Evolutionary conservation across 2,113 vertebrate genomes (phyloP).

Genomic region (Siniperca chuatsi): DNA sequence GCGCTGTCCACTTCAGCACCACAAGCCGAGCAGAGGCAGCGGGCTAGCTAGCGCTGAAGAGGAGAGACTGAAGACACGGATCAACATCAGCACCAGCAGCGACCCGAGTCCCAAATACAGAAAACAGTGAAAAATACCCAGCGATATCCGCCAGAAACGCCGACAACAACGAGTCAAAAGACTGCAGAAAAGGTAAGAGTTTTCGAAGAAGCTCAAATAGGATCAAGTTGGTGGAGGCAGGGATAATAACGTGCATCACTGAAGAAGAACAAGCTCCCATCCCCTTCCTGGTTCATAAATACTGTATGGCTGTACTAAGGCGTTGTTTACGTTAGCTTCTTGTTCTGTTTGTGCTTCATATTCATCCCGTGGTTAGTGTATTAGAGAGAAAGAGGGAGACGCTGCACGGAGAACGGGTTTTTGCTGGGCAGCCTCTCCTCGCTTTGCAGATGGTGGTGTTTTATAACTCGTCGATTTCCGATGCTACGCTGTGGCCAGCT

Average conservation of each 20-base stretch:
- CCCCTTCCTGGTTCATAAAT: slow-evolving; percentile 50
- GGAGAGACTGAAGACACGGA: slow-evolving; percentile 41
- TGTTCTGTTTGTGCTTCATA: background rate
- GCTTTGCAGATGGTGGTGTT: slow-evolving; percentile 75
- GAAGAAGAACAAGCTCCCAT: slow-evolving; percentile 40
- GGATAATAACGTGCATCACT: slow-evolving; percentile 43
- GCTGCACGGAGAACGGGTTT: slow-evolving; percentile 4
- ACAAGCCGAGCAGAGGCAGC: slow-evolving; percentile 71
- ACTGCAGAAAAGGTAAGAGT: slow-evolving; percentile 69
- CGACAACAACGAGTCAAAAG: background rate
- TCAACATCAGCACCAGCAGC: slow-evolving; percentile 66
- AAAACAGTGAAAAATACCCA: background rate
- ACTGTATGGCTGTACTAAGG: slow-evolving; percentile 17
- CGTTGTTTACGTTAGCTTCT: slow-evolving; percentile 48
- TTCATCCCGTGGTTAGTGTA: background rate
- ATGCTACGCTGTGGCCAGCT: slow-evolving; percentile 57
- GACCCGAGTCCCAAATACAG: background rate
- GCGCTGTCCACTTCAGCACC: slow-evolving; percentile 87
- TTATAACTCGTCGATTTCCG: slow-evolving; percentile 53
- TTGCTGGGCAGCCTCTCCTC: slow-evolving; percentile 35
- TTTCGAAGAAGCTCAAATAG: slow-evolving; percentile 38
- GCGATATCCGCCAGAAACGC: slow-evolving; percentile 9
- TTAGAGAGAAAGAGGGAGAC: background rate
- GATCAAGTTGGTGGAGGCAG: slow-evolving; percentile 58
- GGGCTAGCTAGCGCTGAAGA: slow-evolving; percentile 60